Base-by-base conservation (phyloP, 2,888 invertebrate species). In the Acanthococcus lagerstroemiae region DNA sequence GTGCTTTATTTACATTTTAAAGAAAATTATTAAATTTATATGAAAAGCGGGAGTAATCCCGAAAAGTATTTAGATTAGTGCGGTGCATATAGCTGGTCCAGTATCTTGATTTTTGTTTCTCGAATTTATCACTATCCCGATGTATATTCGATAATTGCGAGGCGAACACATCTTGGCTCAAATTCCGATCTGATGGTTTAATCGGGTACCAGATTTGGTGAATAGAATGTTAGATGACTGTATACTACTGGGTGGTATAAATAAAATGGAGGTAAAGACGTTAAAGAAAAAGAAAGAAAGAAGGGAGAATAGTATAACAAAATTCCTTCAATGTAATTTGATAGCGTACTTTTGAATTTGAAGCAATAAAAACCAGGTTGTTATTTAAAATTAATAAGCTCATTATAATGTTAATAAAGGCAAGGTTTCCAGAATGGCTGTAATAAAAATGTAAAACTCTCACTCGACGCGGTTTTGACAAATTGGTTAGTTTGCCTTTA, bases 361-460 rank as follows among this genome's bases (percentile, higher is more conserved):
- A 58, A 17, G 37, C 17, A 58, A 45, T 45, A 58, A 61, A 52
- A 61, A 52, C 22, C 60, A 2, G 52, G 61, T 61, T 50, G 61
- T 61, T 61, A 61, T 61, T 50, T 61, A 50, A 61, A 61, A 61
- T 61, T 61, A 61, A 61, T 61, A 61, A 61, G 61, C 61, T 61
- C 61, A 50, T 61, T 61, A 61, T 61, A 61, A 52, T 50, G 61
- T 61, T 61, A 61, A 61, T 61, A 61, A 61, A 61, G 61, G 50
- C 61, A 37, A 37, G 12, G 37, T 37, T 37, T 37, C 37, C 37
- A 37, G 37, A 37, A 37, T 37, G 37, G 37, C 37, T 37, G 50
- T 61, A 61, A 61, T 61, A 61, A 61, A 61, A 50, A 61, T 61
- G 61, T 52, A 52, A 44, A 27, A 50, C 52, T 48, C 61, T 54